Base-by-base conservation (phyloP, 1,140 invertebrate species). In the Heliconius eleuchia region DNA sequence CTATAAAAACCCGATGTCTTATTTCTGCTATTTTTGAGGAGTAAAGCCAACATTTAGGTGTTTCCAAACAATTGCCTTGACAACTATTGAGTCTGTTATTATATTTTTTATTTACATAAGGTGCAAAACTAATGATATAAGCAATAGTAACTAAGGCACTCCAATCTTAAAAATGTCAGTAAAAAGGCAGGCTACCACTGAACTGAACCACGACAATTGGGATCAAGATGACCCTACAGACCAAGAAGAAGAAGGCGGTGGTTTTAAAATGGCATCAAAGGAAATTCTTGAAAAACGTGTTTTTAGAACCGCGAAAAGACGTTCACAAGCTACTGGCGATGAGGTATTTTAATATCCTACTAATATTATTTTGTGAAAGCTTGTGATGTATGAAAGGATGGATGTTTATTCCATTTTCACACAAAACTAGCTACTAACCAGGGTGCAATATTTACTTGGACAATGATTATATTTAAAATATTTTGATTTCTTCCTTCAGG, bases 181-280 rank as follows among this genome's bases (percentile, higher is more conserved):
- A 52, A 99, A 99, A 95, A 95, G 98, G 82, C 91, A 91, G 83
- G 97, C 98, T 60, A 96, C 96, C 18, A 96, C 94, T 52, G 97
- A 99, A 78, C 94, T 99, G 78, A 98, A 97, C 90, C 97, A 98
- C 87, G 97, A 98, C n/a, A 99, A 99, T 92, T 99, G 98, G 98
- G 96, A 98, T 88, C 92, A 97, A 39, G 98, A 98, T 82, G 97
- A 98, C n/a, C 85, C 88, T 95, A 96, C 84, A 34, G 89, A 91
- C 84, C 95, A 96, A 93, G 97, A 98, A 92, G 97, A 98, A 94
- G 97, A 98, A 83, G 95, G 96, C 80, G 97, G 97, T 30, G 95
- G 90, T 74, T 98, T 97, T 90, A 92, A 95, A 84, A 95, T 95
- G 85, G 98, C 98, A 8, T 77, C 96, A 0, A 95, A 96, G 60